Percentiles rank a stretch among this genome's conserved stretches.
These are phyloP conservation scores for Pomphorhynchus laevis DNA, from an alignment of 1,140 invertebrate species.

Conservation along the genomic window DNA sequence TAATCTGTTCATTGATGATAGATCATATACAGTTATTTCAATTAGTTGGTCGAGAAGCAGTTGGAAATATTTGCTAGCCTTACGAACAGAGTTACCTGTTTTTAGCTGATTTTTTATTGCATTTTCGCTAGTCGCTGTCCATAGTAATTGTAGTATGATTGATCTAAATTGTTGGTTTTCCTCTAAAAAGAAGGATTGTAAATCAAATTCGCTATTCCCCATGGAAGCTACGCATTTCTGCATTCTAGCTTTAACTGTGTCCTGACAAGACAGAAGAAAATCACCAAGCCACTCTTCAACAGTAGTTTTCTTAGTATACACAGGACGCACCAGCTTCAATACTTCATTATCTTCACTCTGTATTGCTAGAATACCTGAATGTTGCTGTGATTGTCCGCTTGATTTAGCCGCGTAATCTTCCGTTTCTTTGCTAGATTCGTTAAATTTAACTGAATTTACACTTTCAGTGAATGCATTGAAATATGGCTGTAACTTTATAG, in stretches of 20 bases:
- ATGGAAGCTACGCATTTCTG: background rate
- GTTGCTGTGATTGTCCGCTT: no score
- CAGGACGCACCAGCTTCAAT: no score
- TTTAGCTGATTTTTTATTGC: constrained; percentile 46
- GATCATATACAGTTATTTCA: constrained; percentile 60
- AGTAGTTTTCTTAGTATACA: no score
- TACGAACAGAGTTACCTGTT: constrained; percentile 66
- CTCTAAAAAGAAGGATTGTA: background rate
- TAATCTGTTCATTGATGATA: constrained; percentile 51
- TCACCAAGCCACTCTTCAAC: background rate
- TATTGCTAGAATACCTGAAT: constrained; percentile 6
- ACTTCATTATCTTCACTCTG: no score
- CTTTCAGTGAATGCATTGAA: constrained; percentile 76
- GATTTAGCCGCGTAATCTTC: no score
- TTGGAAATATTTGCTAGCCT: constrained; percentile 65
- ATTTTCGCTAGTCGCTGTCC: constrained; percentile 60
- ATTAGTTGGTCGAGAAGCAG: constrained; percentile 72
- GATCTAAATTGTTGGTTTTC: constrained; percentile 32
- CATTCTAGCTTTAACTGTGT: background rate
- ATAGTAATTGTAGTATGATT: constrained; percentile 69
- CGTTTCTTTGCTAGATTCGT: no score
- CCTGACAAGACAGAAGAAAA: background rate
- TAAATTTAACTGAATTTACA: constrained; percentile 55
- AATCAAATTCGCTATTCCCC: background rate
- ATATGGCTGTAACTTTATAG: constrained; percentile 72